Conservation (phyloP, 2,797 vertebrate species). For the Crenichthys baileyi region DNA sequence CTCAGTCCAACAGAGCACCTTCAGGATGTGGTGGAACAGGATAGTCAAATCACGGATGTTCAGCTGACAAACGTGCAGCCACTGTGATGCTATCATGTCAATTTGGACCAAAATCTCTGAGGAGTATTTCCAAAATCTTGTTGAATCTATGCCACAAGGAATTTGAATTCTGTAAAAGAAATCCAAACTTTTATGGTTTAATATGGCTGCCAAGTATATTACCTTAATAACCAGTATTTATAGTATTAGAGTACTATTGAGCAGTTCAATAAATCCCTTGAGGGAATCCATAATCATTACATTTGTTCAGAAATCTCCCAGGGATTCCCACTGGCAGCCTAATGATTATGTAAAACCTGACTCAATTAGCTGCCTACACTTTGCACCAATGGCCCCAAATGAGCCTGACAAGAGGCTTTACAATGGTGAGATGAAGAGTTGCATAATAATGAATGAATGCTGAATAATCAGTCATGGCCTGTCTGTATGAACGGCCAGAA, state of each 20-base stretch:
- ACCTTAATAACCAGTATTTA: no score
- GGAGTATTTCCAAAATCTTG: no score
- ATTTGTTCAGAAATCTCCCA: not conserved
- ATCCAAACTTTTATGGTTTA: no score
- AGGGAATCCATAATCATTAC: conserved; percentile 13
- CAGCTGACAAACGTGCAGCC: no score
- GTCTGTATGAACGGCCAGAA: not conserved
- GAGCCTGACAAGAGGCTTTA: conserved; percentile 16
- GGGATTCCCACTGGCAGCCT: conserved; percentile 16
- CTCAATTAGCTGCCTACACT: conserved; percentile 38
- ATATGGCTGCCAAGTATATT: no score
- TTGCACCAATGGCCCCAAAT: not conserved
- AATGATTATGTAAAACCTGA: conserved; percentile 25
- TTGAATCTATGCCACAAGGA: no score
- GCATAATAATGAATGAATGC: conserved; percentile 18
- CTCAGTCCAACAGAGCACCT: no score
- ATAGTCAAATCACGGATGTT: no score
- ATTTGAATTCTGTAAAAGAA: not conserved
- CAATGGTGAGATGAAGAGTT: not conserved
- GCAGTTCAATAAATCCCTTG: not conserved
- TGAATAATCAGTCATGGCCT: conserved; percentile 2
- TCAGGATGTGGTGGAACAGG: no score
- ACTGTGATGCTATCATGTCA: no score
- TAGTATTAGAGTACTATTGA: no score
- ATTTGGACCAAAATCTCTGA: no score